Base-by-base conservation (phyloP, 1,140 invertebrate genomes). In the Orchestia grillus region DNA sequence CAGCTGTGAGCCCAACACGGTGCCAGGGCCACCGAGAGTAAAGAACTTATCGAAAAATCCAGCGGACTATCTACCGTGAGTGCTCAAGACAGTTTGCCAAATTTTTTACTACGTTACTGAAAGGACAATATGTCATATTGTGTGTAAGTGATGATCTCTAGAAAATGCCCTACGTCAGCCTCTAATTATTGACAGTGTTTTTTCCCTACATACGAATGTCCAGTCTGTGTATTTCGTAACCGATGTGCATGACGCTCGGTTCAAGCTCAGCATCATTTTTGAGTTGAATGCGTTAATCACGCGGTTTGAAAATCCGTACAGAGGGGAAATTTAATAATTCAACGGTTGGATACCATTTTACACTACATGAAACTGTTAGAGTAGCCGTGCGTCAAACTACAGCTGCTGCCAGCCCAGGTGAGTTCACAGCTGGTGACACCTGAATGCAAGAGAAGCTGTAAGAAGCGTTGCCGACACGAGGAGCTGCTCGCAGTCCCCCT, bases 401-500 rank as follows among this genome's bases (percentile, higher is more conserved):
- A 28, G 11, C 36, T 1, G 28, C 36, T 77, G 28, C 62, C 11
- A 23, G 62, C 28, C 47, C 47, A 8, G 62, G 15, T 77, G 62
- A 15, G 62, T 77, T 15, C 3, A 28, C 62, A 19, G 62, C 62
- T 77, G 62, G 62, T 77, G 62, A 77, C 62, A 77, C 62, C 62
- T 77, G 62, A 8, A 36, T 77, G 11, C 62, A 23, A 19, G 62
- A 77, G 62, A 28, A 91, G 88, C 41, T 43, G 88, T 43, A 42
- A 15, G 19, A 91, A 44, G 88, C 44, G 88, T 44, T 91, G 88
- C 41, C 44, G 88, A 44, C 88, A 91, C 62, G 28, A 44, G 88
- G 88, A 43, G 88, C 88, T 44, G 23, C 41, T 42, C 28, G 88
- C 41, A 91, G 88, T 91, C 88, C 88, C 88, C 88, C 88, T 91